Conservation (phyloP, 2,797 vertebrate genomes). For the Coracias cyanogaster region DNA sequence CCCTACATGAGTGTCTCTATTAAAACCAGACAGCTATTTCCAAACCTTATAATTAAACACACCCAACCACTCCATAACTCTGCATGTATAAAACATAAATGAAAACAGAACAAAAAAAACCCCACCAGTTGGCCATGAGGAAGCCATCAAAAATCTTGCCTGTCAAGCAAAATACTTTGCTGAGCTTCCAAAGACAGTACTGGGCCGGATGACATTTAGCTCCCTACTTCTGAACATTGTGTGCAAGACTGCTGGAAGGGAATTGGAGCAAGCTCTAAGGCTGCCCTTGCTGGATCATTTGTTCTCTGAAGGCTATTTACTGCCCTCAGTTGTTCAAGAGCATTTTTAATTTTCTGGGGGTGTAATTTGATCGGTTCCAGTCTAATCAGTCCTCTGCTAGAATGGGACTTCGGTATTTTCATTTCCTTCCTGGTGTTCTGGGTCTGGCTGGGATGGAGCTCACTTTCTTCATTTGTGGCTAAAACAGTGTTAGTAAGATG, state of each 20-base stretch:
- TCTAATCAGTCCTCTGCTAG: background rate
- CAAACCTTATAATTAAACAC: conserved; percentile 7
- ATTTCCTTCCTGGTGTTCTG: background rate
- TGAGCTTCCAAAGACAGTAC: background rate
- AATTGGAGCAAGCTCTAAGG: background rate
- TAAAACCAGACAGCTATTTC: background rate
- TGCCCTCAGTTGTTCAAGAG: background rate
- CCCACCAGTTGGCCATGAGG: background rate
- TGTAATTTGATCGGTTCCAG: background rate
- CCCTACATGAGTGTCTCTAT: background rate
- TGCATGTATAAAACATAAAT: background rate
- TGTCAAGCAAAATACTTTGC: background rate
- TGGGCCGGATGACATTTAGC: background rate
- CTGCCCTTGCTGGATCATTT: background rate
- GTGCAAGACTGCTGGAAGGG: background rate
- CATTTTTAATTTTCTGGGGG: background rate
- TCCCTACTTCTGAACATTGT: background rate
- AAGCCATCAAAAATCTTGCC: background rate
- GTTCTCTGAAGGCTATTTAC: background rate
- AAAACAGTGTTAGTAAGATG: background rate
- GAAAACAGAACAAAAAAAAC: background rate
- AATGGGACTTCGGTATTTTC: background rate
- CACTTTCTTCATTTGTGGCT: background rate
- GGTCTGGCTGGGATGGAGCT: background rate
- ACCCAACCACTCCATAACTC: background rate